Percentiles rank a stretch among this genome's conserved stretches.
These are phyloP conservation scores for Fragum whitleyi DNA, from an alignment of 2,888 invertebrate species.

Conservation along the genomic window DNA sequence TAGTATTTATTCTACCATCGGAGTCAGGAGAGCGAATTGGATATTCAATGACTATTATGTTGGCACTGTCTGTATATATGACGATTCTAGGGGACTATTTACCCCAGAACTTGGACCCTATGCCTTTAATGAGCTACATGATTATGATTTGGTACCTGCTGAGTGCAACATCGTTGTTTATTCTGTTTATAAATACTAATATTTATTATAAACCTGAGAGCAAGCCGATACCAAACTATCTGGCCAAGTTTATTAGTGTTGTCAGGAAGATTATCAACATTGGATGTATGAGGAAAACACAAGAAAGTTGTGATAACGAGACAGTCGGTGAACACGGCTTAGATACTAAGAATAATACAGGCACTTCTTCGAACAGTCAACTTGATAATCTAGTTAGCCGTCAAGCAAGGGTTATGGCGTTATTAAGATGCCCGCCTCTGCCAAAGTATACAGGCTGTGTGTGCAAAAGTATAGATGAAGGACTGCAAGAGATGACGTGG, in stretches of 20 bases:
- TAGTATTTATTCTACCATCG: neutral
- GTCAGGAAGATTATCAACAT: neutral
- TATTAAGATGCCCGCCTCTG: too few relatives aligned
- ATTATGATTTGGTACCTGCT: constrained; percentile 33
- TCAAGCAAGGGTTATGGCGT: too few relatives aligned
- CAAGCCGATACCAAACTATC: neutral
- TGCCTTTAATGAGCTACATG: constrained; percentile 21
- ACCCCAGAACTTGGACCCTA: constrained; percentile 35
- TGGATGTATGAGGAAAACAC: neutral
- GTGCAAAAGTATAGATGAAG: too few relatives aligned
- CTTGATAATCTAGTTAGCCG: too few relatives aligned
- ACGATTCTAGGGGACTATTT: constrained; percentile 20
- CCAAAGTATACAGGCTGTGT: too few relatives aligned
- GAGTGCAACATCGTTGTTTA: constrained; percentile 11
- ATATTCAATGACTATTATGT: constrained; percentile 4
- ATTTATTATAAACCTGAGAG: neutral
- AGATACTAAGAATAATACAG: too few relatives aligned
- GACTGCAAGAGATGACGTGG: neutral
- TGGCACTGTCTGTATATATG: constrained; percentile 15
- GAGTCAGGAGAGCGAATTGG: neutral
- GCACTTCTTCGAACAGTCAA: too few relatives aligned
- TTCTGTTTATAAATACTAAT: constrained; percentile 18
- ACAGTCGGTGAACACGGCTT: too few relatives aligned
- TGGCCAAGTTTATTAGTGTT: neutral
- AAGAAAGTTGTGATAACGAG: constrained; percentile 1